A percentile compares a stretch with the other conserved stretches of the same genome.
Evolutionary conservation across 2,797 vertebrate species (phyloP).

Genomic region (Pipistrellus pipistrellus): DNA sequence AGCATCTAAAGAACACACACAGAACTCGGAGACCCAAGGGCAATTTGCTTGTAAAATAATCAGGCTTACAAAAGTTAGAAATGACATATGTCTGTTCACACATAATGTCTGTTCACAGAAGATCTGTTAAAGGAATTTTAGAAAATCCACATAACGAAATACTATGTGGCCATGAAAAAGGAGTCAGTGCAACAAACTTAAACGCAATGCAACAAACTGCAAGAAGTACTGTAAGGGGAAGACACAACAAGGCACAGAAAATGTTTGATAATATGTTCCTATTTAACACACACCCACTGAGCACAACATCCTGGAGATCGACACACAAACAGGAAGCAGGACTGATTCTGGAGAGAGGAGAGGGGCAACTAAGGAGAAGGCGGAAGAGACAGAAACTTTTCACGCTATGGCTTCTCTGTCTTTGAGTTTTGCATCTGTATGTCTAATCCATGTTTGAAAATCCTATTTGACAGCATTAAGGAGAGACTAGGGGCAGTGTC

Average conservation of each 20-base stretch:
- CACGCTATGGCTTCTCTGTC: neutral
- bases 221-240: neutral
- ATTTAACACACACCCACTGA: neutral
- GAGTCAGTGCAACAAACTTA: neutral
- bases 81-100: neutral
- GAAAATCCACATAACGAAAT: constrained; percentile 36
- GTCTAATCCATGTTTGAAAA: neutral
- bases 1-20: constrained; percentile 17
- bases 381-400: neutral
- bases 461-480: neutral
- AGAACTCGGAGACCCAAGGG: neutral
- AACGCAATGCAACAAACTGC: neutral
- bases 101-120: neutral
- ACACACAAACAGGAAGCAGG: neutral
- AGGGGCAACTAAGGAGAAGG: neutral
- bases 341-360: neutral
- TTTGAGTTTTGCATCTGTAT: neutral
- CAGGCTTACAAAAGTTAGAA: neutral
- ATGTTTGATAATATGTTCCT: neutral
- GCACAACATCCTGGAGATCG: neutral
- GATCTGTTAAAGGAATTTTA: neutral
- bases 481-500: neutral
- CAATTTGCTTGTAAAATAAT: neutral
- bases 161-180: constrained; percentile 36
- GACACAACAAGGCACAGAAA: neutral